Evolutionary conservation across 2,113 vertebrate species (phyloP).

Genomic region (Dissostichus mawsoni): DNA sequence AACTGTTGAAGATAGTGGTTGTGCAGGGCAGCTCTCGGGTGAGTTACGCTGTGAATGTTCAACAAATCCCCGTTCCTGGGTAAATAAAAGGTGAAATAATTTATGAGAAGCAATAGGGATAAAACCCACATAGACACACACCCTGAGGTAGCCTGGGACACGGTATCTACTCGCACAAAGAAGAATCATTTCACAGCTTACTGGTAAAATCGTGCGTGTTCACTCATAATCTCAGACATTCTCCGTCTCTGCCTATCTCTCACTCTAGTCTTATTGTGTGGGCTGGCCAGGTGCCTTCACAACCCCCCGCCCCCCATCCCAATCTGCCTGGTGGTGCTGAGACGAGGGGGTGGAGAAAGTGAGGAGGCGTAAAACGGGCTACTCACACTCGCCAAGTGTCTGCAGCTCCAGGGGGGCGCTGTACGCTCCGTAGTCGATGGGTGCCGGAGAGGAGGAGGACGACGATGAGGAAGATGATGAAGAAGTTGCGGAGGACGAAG

Average conservation of each 20-base stretch:
- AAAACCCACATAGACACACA: conserved; percentile 10
- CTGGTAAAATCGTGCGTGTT: conserved; percentile 63
- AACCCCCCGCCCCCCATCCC: conserved; percentile 39
- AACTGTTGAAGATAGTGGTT: conserved; percentile 10
- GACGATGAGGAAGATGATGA: conserved; percentile 85
- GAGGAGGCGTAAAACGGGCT: conserved; percentile 36
- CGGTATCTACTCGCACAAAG: conserved; percentile 54
- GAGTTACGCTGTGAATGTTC: not conserved
- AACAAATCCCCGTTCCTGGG: conserved; percentile 7
- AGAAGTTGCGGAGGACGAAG: conserved; percentile 81
- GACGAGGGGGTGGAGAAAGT: conserved; percentile 28
- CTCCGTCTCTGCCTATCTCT: conserved; percentile 3
- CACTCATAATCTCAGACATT: conserved; percentile 61
- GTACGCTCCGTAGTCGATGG: conserved; percentile 88
- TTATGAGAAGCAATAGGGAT: not conserved
- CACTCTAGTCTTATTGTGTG: conserved; percentile 51
- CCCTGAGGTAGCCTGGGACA: conserved; percentile 42
- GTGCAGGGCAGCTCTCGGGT: conserved; percentile 15
- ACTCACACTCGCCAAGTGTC: conserved; percentile 93
- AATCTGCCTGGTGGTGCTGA: conserved; percentile 28
- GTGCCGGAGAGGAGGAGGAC: conserved; percentile 86
- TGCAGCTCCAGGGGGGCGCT: conserved; percentile 93
- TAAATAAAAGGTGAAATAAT: conserved; percentile 11
- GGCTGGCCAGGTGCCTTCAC: conserved; percentile 62
- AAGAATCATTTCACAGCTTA: conserved; percentile 67